Percentiles rank a stretch among this genome's conserved stretches.
Conservation (phyloP, 2,797 vertebrate genomes). For the Molothrus ater region DNA sequence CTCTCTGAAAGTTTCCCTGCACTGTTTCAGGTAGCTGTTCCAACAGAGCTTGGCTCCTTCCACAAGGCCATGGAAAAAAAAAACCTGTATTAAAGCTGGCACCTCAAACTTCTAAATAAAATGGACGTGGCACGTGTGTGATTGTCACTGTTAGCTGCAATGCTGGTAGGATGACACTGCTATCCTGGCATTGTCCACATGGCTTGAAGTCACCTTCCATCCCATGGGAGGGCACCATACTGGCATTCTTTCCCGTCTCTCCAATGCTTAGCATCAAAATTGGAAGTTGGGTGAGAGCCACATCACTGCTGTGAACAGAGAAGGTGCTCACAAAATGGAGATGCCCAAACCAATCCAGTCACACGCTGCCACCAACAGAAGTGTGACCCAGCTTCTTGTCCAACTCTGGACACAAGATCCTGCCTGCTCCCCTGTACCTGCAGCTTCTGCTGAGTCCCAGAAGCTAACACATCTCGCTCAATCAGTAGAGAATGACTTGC, state of each 20-base stretch:
- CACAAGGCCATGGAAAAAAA: background rate
- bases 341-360: background rate
- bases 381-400: background rate
- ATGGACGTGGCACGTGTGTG: rapidly evolving
- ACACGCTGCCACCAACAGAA: background rate
- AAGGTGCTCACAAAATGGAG: background rate
- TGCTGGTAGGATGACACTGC: background rate
- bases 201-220: rapidly evolving
- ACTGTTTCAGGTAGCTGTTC: background rate
- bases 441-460: background rate
- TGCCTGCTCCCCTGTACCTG: background rate
- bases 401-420: rapidly evolving
- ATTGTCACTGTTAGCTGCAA: background rate
- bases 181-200: rapidly evolving
- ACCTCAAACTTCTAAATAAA: background rate
- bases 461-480: background rate
- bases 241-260: background rate
- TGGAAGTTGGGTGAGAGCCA: rapidly evolving
- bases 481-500: background rate
- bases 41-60: background rate
- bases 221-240: rapidly evolving
- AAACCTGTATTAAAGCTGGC: background rate
- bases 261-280: background rate
- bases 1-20: background rate
- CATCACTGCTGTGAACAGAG: rapidly evolving